Evolutionary conservation across 2,888 invertebrate genomes (phyloP), one percentile per base, ranked within the genome.

Genomic region (Eilema caniola): DNA sequence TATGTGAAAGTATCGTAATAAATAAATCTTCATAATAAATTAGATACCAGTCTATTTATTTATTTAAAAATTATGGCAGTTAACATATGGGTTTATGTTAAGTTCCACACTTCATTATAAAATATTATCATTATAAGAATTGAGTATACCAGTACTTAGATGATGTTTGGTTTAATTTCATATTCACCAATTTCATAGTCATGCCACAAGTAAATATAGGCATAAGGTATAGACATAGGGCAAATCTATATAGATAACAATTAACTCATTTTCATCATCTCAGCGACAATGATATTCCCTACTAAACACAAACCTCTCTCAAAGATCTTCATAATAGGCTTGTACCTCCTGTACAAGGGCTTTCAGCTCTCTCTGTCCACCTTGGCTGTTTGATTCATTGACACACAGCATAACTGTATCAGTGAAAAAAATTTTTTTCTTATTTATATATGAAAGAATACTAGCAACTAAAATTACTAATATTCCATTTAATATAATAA

Each of bases 1-100:
- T 70, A 47, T 85, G 88, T 86, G 88, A 88, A 89, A 89, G 88
- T 88, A 72, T 59, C 66, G 73, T 76, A 72, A 68, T 74, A 74
- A 71, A 72, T 69, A 67, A 71, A 64, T 77, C 37, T 70, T 73
- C 64, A 61, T 23, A 64, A 24, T 31, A 66, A 70, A 73, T 72
- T 69, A 71, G 57, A 70, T 59, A 33, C 28, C n/a, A 20, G 28
- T 11, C 57, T 16, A 37, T 31, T 62, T 62, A 28, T 53, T 31
- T 56, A 56, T n/a, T 59, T 25, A 59, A 24, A 59, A 59, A 3
- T 25, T 14, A 25, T 59, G 25, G 24, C 4, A 59, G 57, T 25
- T 16, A 59, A 24, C 57, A 59, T 14, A 25, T 16, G 4, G 12
- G 3, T 41, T 41, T 41, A 41, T 41, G 41, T 41, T 41, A 41